Evolutionary conservation across 2,888 invertebrate genomes (phyloP), one percentile per base, ranked within the genome.

Genomic region (Fabriciana adippe): DNA sequence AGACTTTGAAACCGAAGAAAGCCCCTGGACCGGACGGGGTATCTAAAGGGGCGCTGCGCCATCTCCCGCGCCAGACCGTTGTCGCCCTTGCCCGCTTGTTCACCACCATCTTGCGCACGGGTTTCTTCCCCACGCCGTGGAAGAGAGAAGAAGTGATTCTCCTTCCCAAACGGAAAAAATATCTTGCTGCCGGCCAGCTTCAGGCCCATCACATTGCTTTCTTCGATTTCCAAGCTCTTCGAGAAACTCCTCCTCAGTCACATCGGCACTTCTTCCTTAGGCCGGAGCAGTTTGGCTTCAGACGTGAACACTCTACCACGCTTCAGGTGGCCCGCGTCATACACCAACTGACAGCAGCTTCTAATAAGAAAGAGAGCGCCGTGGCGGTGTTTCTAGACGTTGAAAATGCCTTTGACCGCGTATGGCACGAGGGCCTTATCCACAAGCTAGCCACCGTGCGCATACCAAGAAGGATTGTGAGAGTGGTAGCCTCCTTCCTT

Each of bases 391-490:
- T 50, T 3, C 50, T 50, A 1, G 13, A 50, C 1, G n/a, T 50
- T 4, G 50, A 50, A 0, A 50, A 31, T 1, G 31, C 31, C 5
- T 31, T 31, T 3, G 31, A 31, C 31, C 31, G 53, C 8, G 78
- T 82, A 0, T 79, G 80, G 80, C 79, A 81, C 62, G 59, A 64
- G 1, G 78, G 81, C 4, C 74, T 81, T 3, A 13, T 79, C 0
- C 74, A 65, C 66, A 81, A 80, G 50, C 59, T 79, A n/a, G 18
- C 71, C 0, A 53, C 14, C 4, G 48, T 74, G 0, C 2, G 66
- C 0, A 21, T 65, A 15, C 75, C 74, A 1, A 64, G 48, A 6
- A 57, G 63, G 0, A 15, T 75, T 0, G 65, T 74, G 0, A 47
- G 18, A 18, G 51, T 74, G 15, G n/a, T 76, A 31, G 71, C 67